A percentile compares a stretch with the other conserved stretches of the same genome.
Conservation (phyloP, 2,797 vertebrate species). For the Parauchenoglanis punctatus region DNA sequence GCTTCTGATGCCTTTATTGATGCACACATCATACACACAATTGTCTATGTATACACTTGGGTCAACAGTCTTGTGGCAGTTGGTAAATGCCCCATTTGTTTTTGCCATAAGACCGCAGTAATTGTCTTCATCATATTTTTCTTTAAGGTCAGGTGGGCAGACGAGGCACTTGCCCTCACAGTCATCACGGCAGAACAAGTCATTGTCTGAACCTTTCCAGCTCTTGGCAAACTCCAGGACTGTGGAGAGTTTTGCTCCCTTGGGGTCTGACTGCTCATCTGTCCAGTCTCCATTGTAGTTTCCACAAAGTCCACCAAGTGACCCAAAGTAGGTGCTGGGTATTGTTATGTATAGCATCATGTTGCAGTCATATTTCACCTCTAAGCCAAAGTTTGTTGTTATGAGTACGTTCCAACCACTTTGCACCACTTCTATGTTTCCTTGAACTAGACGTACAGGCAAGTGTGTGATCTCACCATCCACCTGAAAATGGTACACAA, state of each 20-base stretch:
- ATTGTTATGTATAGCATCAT: constrained; percentile 70
- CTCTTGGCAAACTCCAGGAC: constrained; percentile 59
- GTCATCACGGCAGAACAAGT: constrained; percentile 59
- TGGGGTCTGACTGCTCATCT: constrained; percentile 50
- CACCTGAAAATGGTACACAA: constrained; percentile 63
- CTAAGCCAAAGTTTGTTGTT: constrained; percentile 71
- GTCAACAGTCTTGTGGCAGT: constrained; percentile 53
- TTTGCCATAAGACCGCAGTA: constrained; percentile 60
- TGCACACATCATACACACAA: constrained; percentile 63
- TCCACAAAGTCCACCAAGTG: constrained; percentile 78
- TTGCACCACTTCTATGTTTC: constrained; percentile 67
- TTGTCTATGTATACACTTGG: constrained; percentile 54
- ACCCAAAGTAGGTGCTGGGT: constrained; percentile 61
- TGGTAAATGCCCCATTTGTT: constrained; percentile 54
- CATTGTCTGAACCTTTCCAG: constrained; percentile 59
- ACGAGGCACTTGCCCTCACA: constrained; percentile 58
- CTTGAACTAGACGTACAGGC: constrained; percentile 63
- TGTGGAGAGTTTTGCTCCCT: constrained; percentile 41
- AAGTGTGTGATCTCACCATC: constrained; percentile 66
- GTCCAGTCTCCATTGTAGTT: constrained; percentile 73
- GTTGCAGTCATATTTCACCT: constrained; percentile 79
- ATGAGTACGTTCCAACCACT: constrained; percentile 63
- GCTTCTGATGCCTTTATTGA: constrained; percentile 55
- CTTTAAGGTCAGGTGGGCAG: constrained; percentile 48
- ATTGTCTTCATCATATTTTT: constrained; percentile 44